Percentiles rank a stretch among this genome's conserved stretches.
Evolutionary conservation across 1,140 invertebrate genomes (phyloP).

Genomic region (Drosophila bocqueti): DNA sequence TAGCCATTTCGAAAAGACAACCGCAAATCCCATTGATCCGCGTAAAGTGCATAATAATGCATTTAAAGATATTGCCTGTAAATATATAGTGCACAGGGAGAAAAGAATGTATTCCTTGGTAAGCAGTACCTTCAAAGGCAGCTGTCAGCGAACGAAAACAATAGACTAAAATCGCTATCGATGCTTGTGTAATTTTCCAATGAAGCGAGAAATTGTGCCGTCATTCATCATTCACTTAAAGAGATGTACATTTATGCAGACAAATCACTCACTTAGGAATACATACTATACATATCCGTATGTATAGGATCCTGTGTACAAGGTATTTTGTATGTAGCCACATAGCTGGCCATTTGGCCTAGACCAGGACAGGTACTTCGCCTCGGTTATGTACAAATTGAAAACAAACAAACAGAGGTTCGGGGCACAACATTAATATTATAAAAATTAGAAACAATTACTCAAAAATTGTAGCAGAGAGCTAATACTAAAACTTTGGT

Average conservation of each 20-base stretch:
- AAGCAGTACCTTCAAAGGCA: neutral
- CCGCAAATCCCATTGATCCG: conserved; percentile 49
- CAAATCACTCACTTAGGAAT: no score
- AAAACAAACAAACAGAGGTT: conserved; percentile 40
- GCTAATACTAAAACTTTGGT: no score
- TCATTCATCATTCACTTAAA: conserved; percentile 31
- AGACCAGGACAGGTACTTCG: conserved; percentile 8
- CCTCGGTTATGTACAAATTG: conserved; percentile 42
- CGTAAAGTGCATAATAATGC: conserved; percentile 15
- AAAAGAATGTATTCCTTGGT: neutral
- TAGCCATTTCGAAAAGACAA: neutral
- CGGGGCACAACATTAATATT: conserved; percentile 1
- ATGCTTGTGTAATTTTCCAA: conserved; percentile 40
- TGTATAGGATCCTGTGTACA: neutral
- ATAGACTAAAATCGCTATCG: neutral
- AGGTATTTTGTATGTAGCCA: neutral
- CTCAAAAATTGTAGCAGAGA: neutral
- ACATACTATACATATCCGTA: no score
- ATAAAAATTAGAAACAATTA: neutral
- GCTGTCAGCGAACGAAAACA: conserved; percentile 9
- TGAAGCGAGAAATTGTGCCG: conserved; percentile 52
- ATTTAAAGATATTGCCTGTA: conserved; percentile 1
- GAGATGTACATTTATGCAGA: neutral
- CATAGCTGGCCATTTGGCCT: conserved; percentile 5
- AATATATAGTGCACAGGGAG: neutral